These are phyloP conservation scores for Apteryx mantelli DNA, from an alignment of 2,113 vertebrate species.

Conservation along the genomic window DNA sequence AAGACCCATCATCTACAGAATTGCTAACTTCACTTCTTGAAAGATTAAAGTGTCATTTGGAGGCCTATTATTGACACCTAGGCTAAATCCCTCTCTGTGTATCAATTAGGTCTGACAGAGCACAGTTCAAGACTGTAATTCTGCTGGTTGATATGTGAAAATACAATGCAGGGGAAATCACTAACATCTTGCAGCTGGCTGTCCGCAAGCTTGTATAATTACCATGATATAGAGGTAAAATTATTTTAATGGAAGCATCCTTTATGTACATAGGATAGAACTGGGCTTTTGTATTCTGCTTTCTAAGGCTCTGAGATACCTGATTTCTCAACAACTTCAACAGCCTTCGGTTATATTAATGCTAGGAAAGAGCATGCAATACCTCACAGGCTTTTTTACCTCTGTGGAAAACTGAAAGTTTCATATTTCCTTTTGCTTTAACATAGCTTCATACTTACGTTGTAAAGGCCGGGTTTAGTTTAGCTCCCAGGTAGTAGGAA, in stretches of 20 bases:
- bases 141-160: background rate
- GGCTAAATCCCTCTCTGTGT: background rate
- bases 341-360: background rate
- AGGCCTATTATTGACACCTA: background rate
- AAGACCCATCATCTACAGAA: background rate
- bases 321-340: background rate
- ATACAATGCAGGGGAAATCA: background rate
- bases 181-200: background rate
- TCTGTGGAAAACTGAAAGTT: background rate
- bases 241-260: background rate
- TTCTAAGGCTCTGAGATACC: background rate
- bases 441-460: conserved; percentile 82
- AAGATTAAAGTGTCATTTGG: background rate
- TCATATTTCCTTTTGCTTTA: background rate
- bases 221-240: background rate
- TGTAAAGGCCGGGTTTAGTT: conserved; percentile 90
- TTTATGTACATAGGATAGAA: background rate
- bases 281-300: background rate
- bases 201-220: background rate
- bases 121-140: too few relatives aligned
- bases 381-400: background rate
- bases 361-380: background rate
- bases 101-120: background rate
- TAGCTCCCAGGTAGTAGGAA: conserved; percentile 91
- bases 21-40: background rate